These are phyloP conservation scores for Pteruthius melanotis DNA, from an alignment of 2,113 vertebrate species.

Conservation along the genomic window DNA sequence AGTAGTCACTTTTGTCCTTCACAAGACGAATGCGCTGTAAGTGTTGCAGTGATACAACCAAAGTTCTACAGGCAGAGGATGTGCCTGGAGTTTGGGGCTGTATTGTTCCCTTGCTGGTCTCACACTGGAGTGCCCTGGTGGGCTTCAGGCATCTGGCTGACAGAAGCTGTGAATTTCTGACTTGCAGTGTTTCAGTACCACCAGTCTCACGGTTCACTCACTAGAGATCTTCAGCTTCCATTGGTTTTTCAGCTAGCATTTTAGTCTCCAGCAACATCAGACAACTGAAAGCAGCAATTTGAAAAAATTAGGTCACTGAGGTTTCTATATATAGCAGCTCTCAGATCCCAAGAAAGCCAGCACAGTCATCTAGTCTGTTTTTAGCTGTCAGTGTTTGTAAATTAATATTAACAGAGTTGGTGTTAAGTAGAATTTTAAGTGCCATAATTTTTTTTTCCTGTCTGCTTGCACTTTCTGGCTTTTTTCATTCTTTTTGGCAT, in stretches of 20 bases:
- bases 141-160: neutral
- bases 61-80: neutral
- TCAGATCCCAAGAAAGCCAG: neutral
- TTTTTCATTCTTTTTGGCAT: neutral
- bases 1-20: neutral
- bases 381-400: conserved; percentile 34
- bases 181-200: neutral
- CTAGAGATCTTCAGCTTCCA: neutral
- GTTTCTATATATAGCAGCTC: conserved; percentile 34
- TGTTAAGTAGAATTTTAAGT: conserved; percentile 1
- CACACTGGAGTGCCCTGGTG: neutral
- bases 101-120: neutral
- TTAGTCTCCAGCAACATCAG: neutral
- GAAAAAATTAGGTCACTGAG: conserved; percentile 11
- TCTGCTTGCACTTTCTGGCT: neutral
- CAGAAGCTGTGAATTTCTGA: neutral
- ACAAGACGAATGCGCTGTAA: rapidly evolving
- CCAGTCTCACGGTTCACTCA: neutral
- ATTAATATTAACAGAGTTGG: conserved; percentile 4
- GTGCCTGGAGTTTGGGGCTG: neutral
- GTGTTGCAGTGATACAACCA: neutral
- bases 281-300: conserved; percentile 7
- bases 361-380: neutral
- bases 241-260: neutral
- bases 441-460: neutral